phyloP scores from a whole-genome alignment of 23 tunicate species.

The Botrylloides violaceus region DNA sequence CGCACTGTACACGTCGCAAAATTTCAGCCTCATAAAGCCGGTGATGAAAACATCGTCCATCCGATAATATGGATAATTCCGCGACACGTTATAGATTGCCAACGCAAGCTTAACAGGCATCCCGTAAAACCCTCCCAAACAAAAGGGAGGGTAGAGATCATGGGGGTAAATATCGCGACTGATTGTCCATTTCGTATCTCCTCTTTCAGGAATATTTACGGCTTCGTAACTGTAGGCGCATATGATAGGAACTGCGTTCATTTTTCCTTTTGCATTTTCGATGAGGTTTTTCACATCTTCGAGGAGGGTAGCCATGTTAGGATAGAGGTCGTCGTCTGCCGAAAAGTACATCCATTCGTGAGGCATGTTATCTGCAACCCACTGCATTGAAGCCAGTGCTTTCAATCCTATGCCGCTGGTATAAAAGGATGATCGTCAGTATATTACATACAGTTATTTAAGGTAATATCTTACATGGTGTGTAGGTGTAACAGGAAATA shows the following conservation, averaged over 20 bases:
- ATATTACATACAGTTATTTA: no score
- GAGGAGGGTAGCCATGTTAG: neutral
- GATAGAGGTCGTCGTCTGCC: slow-evolving; percentile 2
- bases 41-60: slow-evolving; percentile 7
- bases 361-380: slow-evolving; percentile 1
- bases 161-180: neutral
- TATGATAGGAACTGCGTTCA: neutral
- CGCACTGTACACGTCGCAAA: neutral
- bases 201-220: neutral
- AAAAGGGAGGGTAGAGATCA: slow-evolving; percentile 1
- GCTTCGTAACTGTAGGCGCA: slow-evolving; percentile 5
- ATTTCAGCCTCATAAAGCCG: slow-evolving; percentile 1
- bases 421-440: no score
- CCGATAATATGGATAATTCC: neutral
- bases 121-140: slow-evolving; percentile 5
- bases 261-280: neutral
- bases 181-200: neutral
- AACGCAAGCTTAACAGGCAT: neutral
- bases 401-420: slow-evolving; percentile 5
- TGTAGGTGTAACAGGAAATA: no score
- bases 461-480: no score
- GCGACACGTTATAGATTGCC: neutral
- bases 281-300: neutral
- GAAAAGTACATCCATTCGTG: slow-evolving; percentile 1
- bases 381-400: slow-evolving; percentile 5